Conservation (phyloP, 2,797 vertebrate genomes). For the Falco berigora region DNA sequence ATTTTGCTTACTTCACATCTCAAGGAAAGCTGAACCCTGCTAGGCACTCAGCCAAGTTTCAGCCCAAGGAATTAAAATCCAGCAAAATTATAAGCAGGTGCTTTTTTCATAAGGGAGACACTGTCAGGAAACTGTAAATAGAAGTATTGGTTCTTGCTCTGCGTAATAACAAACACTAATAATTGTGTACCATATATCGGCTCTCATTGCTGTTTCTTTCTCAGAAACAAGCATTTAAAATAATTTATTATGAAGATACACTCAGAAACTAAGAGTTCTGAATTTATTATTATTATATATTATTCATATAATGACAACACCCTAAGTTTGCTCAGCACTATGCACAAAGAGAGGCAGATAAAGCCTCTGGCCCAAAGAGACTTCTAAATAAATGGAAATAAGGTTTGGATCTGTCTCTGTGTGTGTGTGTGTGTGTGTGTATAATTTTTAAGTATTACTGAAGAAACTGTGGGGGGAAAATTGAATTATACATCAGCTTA, state of each 20-base stretch:
- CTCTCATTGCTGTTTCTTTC: background rate
- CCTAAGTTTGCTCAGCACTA: background rate
- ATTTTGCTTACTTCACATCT: background rate
- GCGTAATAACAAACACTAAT: background rate
- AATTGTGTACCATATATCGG: background rate
- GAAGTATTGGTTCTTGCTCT: background rate
- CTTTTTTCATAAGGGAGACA: background rate
- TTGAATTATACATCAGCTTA: slow-evolving; percentile 64
- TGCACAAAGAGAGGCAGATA: background rate
- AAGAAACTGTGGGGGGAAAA: slow-evolving; percentile 40
- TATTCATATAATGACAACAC: slow-evolving; percentile 25
- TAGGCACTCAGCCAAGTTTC: background rate
- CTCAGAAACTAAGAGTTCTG: background rate
- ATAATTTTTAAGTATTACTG: slow-evolving; percentile 39
- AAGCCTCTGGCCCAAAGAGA: slow-evolving; percentile 18
- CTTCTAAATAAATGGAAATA: slow-evolving; percentile 46
- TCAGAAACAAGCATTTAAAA: slow-evolving; percentile 1
- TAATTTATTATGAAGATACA: background rate
- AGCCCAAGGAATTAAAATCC: background rate
- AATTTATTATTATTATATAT: slow-evolving; percentile 33
- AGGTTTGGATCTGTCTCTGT: background rate
- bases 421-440: background rate
- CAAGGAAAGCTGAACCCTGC: background rate
- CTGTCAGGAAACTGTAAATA: background rate
- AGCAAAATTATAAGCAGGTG: background rate